These are phyloP conservation scores for Chalcis sispes DNA, from an alignment of 2,888 invertebrate genomes.

Conservation along the genomic window DNA sequence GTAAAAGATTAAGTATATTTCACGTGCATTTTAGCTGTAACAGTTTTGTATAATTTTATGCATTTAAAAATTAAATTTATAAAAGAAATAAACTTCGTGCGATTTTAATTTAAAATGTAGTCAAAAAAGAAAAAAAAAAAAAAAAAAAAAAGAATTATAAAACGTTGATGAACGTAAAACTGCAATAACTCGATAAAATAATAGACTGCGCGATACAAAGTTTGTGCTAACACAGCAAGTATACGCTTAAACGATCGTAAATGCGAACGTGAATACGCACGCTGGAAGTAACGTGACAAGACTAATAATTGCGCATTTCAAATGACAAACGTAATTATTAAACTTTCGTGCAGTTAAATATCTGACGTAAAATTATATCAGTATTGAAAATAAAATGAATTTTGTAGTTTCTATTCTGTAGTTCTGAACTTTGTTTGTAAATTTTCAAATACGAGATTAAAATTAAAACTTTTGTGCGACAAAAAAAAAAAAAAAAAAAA, in stretches of 20 bases:
- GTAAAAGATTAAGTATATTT: too few species aligned
- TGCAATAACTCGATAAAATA: slow-evolving; percentile 13
- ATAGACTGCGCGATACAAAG: slow-evolving; percentile 7
- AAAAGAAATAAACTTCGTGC: too few species aligned
- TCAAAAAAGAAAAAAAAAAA: too few species aligned
- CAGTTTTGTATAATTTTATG: too few species aligned
- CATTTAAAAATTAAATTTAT: too few species aligned
- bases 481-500: not conserved
- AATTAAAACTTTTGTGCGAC: not conserved
- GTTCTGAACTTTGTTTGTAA: too few species aligned
- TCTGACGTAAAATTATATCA: not conserved
- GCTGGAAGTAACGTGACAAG: slow-evolving; percentile 30
- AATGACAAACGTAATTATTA: slow-evolving; percentile 15
- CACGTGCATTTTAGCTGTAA: too few species aligned
- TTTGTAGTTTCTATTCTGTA: too few species aligned
- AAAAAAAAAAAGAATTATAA: too few species aligned
- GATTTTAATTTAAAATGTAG: too few species aligned
- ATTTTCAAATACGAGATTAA: not conserved
- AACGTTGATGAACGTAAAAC: too few species aligned
- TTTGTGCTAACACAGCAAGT: slow-evolving; percentile 17
- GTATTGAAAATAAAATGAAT: not conserved
- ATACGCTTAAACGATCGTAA: not conserved
- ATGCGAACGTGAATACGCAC: slow-evolving; percentile 12
- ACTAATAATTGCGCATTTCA: slow-evolving; percentile 27
- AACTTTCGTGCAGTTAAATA: slow-evolving; percentile 7